Conservation (phyloP, 2,113 vertebrate species). For the Chaetodon auriga region DNA sequence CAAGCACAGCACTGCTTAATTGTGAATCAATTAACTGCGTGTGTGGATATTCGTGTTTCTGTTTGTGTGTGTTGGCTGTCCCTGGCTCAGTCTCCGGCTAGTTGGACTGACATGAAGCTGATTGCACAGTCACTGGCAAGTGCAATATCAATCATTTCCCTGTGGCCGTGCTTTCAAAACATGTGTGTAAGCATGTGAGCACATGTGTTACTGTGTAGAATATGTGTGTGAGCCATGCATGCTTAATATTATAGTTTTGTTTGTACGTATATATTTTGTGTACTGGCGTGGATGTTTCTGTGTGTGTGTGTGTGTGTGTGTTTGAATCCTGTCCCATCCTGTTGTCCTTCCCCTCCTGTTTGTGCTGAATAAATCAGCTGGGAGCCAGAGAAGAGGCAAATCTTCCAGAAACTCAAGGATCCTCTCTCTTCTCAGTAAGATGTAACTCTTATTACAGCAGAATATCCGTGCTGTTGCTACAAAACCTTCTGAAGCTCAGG, state of each 20-base stretch:
- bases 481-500: constrained; percentile 6
- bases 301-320: not conserved
- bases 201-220: too few relatives aligned
- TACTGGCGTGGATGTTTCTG: not conserved
- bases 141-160: constrained; percentile 5
- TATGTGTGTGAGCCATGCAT: not conserved
- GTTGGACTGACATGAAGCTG: constrained; percentile 4
- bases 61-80: constrained; percentile 6
- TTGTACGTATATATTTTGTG: not conserved
- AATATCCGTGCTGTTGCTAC: constrained; percentile 2
- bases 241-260: not conserved
- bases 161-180: not conserved
- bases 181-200: not conserved
- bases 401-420: constrained; percentile 34
- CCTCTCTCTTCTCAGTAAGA: constrained; percentile 3
- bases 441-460: constrained; percentile 20
- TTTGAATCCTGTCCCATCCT: constrained; percentile 40
- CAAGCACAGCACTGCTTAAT: not conserved
- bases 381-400: constrained; percentile 31
- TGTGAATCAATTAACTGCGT: not conserved
- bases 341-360: constrained; percentile 43
- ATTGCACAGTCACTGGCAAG: constrained; percentile 14
- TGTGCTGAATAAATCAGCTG: constrained; percentile 47
- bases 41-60: not conserved
- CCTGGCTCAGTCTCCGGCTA: not conserved